A percentile compares a stretch with the other conserved stretches of the same genome.
Conservation (phyloP, 2,797 vertebrate genomes). For the Lacerta viridis region DNA sequence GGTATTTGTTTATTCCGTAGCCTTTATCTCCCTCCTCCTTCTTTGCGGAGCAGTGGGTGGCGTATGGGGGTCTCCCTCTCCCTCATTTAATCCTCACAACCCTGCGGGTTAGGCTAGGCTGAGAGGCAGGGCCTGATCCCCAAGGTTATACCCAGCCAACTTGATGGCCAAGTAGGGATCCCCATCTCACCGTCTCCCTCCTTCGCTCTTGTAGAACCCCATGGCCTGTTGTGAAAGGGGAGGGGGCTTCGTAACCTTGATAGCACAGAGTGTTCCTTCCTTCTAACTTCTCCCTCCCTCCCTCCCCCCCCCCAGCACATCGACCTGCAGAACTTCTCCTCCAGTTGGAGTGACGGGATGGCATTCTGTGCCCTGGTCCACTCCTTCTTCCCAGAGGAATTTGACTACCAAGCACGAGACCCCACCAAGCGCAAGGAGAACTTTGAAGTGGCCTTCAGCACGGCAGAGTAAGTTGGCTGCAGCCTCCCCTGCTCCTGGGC, state of each 20-base stretch:
- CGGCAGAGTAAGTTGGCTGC: slow-evolving; percentile 89
- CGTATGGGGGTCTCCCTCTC: no score
- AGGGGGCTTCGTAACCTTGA: no score
- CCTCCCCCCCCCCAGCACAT: slow-evolving; percentile 83
- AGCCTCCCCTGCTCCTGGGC: background rate
- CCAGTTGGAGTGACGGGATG: slow-evolving; percentile 96
- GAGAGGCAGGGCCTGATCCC: no score
- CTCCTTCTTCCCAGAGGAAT: slow-evolving; percentile 95
- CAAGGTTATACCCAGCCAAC: no score
- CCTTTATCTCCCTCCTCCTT: fast-evolving
- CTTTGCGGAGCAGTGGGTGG: background rate
- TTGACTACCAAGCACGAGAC: slow-evolving; percentile 89
- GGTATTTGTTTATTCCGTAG: slow-evolving; percentile 73
- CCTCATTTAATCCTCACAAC: no score
- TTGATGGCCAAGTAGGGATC: background rate
- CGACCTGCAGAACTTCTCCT: slow-evolving; percentile 97
- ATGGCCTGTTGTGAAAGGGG: no score
- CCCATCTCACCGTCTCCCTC: background rate
- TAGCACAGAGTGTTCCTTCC: no score
- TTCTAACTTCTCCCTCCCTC: background rate
- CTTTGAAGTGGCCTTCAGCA: slow-evolving; percentile 91
- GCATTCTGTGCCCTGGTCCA: slow-evolving; percentile 96
- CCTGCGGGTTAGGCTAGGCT: no score
- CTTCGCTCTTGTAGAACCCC: background rate
- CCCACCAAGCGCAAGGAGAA: slow-evolving; percentile 88